phyloP scores from a whole-genome alignment of 2,888 invertebrate species.

The Amiota mariae region DNA sequence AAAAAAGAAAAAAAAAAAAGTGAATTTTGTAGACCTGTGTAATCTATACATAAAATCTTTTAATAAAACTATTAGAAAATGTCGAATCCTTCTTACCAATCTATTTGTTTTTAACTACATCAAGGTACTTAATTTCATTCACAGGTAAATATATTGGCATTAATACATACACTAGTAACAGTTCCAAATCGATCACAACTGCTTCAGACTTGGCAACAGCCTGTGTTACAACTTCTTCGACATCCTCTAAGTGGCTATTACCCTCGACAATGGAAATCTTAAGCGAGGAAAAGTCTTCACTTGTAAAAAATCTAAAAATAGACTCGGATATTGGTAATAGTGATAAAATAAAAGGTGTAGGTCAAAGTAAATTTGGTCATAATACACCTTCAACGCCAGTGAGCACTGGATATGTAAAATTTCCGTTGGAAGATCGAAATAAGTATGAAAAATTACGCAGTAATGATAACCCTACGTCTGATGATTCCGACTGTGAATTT shows the following conservation, averaged over 20 bases:
- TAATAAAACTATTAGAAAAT: too few relatives aligned
- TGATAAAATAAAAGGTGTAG: constrained; percentile 44
- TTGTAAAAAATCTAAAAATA: constrained; percentile 67
- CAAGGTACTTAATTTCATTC: constrained; percentile 72
- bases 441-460: constrained; percentile 84
- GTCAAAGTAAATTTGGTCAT: constrained; percentile 33
- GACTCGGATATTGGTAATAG: constrained; percentile 60
- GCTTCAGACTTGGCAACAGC: constrained; percentile 38
- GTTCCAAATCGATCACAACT: neutral
- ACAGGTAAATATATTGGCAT: constrained; percentile 61
- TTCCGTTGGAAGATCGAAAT: constrained; percentile 81
- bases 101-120: constrained; percentile 72
- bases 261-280: constrained; percentile 73
- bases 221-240: constrained; percentile 63
- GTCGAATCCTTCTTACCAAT: constrained; percentile 32
- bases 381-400: constrained; percentile 49
- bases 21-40: too few relatives aligned
- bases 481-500: constrained; percentile 75
- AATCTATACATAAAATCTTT: too few relatives aligned
- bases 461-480: constrained; percentile 76
- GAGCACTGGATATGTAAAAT: constrained; percentile 76
- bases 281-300: constrained; percentile 71
- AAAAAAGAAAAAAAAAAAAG: too few relatives aligned
- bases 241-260: constrained; percentile 72
- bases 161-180: neutral